phyloP scores from a whole-genome alignment of 2,797 vertebrate species.

The Tarsius wallacei region DNA sequence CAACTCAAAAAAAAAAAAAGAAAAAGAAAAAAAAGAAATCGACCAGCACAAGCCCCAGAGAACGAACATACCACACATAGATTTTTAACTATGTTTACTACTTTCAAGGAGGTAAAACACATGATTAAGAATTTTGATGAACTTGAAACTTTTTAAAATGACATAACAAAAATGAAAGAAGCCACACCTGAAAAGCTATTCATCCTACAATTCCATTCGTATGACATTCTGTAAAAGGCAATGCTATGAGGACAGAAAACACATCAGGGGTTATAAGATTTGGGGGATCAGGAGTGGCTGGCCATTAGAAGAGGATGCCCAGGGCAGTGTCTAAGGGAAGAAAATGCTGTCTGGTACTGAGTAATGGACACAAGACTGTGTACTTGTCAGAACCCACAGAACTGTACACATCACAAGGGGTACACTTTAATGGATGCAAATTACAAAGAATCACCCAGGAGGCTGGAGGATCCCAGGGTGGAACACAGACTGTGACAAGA shows the following conservation, averaged over 20 bases:
- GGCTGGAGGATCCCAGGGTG: not conserved
- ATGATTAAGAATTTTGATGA: not conserved
- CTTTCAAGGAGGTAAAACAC: not conserved
- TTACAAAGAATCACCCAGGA: not conserved
- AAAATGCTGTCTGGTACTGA: not conserved
- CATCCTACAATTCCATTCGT: not conserved
- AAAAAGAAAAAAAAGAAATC: too few relatives aligned
- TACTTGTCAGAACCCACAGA: not conserved
- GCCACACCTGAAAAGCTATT: not conserved
- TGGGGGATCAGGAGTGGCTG: not conserved
- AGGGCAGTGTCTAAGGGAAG: not conserved
- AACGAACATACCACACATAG: not conserved
- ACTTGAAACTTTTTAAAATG: not conserved
- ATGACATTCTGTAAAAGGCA: not conserved
- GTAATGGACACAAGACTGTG: not conserved
- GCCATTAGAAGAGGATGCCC: not conserved
- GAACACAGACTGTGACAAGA: not conserved
- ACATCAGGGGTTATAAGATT: not conserved
- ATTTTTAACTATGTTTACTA: not conserved
- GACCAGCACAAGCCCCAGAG: not conserved
- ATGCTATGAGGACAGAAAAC: not conserved
- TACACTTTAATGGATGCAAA: not conserved
- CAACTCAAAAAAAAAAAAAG: too few relatives aligned
- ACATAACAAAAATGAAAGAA: not conserved
- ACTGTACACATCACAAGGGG: not conserved